Base-by-base conservation (phyloP, 1,140 invertebrate genomes). In the Lepidurus arcticus region DNA sequence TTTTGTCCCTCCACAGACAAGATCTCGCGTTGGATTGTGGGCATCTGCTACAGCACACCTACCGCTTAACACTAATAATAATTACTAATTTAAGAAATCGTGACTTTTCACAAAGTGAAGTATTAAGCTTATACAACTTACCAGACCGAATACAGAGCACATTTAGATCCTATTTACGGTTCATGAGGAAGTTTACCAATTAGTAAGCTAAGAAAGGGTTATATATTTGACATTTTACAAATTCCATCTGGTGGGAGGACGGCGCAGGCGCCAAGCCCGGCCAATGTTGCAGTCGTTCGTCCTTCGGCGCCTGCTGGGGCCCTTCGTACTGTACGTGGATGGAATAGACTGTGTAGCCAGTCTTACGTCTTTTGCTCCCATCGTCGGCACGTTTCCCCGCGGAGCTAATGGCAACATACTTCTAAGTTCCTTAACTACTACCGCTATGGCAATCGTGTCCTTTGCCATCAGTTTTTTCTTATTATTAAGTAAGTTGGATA, bases 1-100 rank as follows among this genome's bases (percentile, higher is more conserved):
- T 11, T 45, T 24, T 44, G 42, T 43, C 44, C 21, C 11, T 16
- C 75, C 44, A 13, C 21, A 76, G 76, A 47, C 65, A 24, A n/a
- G 53, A 53, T 76, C 24, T 76, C 76, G 9, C 45, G 76, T 45
- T 76, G 45, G 24, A 53, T 45, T 26, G 44, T 76, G 24, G 76
- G 44, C n/a, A 47, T 76, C 26, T 65, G 45, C 0, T 53, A 76
- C 44, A 65, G 45, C 65, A 16, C 21, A 16, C 76, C 76, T 21
- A 13, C 65, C 21, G 53, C 9, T 47, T 65, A 65, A 65, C 21
- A 11, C 3, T 21, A 34, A 34, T 34, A 34, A 34, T 24, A 24
- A 24, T 24, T 24, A 24, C 0, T 24, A 24, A 24, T 24, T 24
- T 24, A 24, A 24, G 24, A 24, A 24, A 24, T 24, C 24, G 24